Percentiles rank a stretch among this genome's conserved stretches.
These are phyloP conservation scores for Hydractinia symbiolongicarpus DNA, from an alignment of 30 jellyfish, hydroid and myxozoan genomes.

Conservation along the genomic window DNA sequence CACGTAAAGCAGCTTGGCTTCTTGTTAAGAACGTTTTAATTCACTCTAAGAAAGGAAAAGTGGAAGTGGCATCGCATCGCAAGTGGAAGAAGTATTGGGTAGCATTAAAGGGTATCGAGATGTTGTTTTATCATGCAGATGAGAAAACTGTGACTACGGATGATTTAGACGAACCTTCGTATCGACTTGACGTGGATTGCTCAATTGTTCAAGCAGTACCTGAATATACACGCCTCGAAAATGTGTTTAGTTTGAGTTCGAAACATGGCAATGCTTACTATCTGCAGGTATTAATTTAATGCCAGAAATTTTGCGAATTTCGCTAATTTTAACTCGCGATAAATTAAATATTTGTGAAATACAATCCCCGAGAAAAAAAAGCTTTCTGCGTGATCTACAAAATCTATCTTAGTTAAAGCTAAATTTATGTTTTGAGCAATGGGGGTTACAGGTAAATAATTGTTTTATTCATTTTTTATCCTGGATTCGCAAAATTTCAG, in stretches of 20 bases:
- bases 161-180: constrained; percentile 83
- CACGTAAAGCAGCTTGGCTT: constrained; percentile 94
- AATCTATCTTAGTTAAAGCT: no score
- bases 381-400: no score
- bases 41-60: constrained; percentile 83
- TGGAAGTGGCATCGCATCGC: constrained; percentile 74
- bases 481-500: no score
- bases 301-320: background rate
- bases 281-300: constrained; percentile 56
- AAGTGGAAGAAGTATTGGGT: constrained; percentile 96
- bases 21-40: constrained; percentile 64
- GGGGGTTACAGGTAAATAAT: no score
- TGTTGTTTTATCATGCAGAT: constrained; percentile 68
- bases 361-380: no score
- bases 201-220: constrained; percentile 94
- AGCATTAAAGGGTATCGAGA: constrained; percentile 85
- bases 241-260: constrained; percentile 87
- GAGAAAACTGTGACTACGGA: constrained; percentile 85
- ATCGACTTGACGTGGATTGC: constrained; percentile 64
- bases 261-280: constrained; percentile 80
- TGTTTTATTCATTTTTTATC: no score
- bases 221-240: constrained; percentile 74
- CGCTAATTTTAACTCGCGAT: no score
- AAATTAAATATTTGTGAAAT: no score
- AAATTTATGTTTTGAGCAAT: no score